Evolutionary conservation across 2,888 invertebrate species (phyloP).

Genomic region (Folsomia candida): DNA sequence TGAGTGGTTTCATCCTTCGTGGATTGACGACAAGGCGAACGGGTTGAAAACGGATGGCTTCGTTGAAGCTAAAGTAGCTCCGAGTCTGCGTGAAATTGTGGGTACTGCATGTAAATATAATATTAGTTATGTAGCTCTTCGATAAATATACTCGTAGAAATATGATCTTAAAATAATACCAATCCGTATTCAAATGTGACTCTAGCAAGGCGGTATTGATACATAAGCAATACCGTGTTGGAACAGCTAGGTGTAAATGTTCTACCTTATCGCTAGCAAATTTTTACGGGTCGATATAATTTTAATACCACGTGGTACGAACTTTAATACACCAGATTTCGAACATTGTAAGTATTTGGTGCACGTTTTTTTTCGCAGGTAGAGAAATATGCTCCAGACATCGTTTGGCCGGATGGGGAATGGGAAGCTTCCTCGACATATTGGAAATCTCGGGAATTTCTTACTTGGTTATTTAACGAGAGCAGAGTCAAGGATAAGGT

Average conservation of each 20-base stretch:
- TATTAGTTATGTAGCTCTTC: too few species aligned
- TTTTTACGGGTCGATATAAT: too few species aligned
- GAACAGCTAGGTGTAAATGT: too few species aligned
- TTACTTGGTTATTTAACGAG: slow-evolving; percentile 68
- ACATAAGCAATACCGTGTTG: too few species aligned
- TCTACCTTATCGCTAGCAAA: too few species aligned
- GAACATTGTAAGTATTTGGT: too few species aligned
- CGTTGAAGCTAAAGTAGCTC: slow-evolving; percentile 69
- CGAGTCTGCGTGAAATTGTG: slow-evolving; percentile 77
- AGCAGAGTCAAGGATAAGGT: slow-evolving; percentile 84
- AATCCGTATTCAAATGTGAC: too few species aligned
- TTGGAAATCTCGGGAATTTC: slow-evolving; percentile 78
- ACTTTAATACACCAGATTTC: too few species aligned
- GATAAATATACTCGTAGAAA: not conserved
- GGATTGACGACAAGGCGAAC: slow-evolving; percentile 53
- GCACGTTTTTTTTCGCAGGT: slow-evolving; percentile 44
- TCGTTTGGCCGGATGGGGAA: slow-evolving; percentile 92
- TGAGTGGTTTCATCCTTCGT: slow-evolving; percentile 57
- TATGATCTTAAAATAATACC: too few species aligned
- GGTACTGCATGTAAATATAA: too few species aligned
- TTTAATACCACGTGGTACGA: too few species aligned
- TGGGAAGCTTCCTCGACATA: slow-evolving; percentile 73
- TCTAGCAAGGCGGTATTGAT: too few species aligned
- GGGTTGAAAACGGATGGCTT: slow-evolving; percentile 59
- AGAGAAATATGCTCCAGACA: slow-evolving; percentile 61